Evolutionary conservation across 2,113 vertebrate species (phyloP).

Genomic region (Perca fluviatilis): DNA sequence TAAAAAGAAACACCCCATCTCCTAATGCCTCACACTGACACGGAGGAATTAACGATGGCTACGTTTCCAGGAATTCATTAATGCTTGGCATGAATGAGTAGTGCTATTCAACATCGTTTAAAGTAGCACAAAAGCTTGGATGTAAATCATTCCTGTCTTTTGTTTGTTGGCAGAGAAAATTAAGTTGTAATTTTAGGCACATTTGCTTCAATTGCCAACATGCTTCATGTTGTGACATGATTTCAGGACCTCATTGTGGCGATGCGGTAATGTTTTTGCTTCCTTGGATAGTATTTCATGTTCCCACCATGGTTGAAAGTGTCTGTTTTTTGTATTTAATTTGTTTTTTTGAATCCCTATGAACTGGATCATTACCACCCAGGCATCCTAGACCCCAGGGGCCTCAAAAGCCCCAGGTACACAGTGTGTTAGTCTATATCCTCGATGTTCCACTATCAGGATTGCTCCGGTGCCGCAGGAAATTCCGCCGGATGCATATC

Average conservation of each 20-base stretch:
- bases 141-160: constrained; percentile 45
- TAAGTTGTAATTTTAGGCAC: constrained; percentile 43
- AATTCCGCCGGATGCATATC: too few species aligned
- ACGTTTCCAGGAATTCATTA: constrained; percentile 57
- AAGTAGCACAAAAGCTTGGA: constrained; percentile 41
- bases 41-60: constrained; percentile 38
- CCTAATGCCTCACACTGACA: constrained; percentile 53
- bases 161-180: constrained; percentile 40
- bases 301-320: background rate
- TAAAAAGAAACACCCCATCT: constrained; percentile 49
- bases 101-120: constrained; percentile 34
- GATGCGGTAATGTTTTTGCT: background rate
- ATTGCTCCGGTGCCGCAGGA: too few species aligned
- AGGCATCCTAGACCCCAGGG: background rate
- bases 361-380: background rate
- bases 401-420: background rate
- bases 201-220: constrained; percentile 45
- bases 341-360: background rate
- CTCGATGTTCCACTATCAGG: too few species aligned
- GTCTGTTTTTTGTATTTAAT: background rate
- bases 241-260: constrained; percentile 38
- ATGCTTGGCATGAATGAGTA: constrained; percentile 51
- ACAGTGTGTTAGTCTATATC: too few species aligned
- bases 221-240: constrained; percentile 41
- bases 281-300: background rate